phyloP scores from a whole-genome alignment of 2,113 vertebrate species.

The Pseudopodoces humilis region DNA sequence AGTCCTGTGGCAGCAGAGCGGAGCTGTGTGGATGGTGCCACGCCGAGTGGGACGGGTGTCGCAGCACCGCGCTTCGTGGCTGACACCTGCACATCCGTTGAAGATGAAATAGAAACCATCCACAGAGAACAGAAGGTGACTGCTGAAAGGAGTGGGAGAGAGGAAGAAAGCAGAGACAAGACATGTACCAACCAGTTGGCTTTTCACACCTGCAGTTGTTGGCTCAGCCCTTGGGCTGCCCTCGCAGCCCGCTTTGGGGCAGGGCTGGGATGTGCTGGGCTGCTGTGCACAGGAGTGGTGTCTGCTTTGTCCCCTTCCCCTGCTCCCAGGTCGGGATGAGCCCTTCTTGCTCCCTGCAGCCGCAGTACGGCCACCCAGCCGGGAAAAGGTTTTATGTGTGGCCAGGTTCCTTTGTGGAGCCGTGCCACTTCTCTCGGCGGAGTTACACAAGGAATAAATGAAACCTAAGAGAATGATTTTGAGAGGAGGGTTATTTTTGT shows the following conservation, averaged over 20 bases:
- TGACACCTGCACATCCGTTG: conserved; percentile 3
- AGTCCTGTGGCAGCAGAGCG: background rate
- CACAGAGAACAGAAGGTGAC: background rate
- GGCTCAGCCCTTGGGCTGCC: background rate
- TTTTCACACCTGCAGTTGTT: background rate
- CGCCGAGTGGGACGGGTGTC: fast-evolving
- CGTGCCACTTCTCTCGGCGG: background rate
- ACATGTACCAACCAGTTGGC: background rate
- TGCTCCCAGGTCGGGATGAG: background rate
- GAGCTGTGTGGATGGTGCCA: background rate
- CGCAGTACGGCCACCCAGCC: background rate
- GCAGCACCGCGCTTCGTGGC: background rate
- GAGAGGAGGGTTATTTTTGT: background rate
- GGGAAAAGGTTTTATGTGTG: background rate
- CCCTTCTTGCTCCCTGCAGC: background rate
- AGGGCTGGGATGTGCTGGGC: fast-evolving
- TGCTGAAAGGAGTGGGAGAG: background rate
- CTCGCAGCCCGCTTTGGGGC: background rate
- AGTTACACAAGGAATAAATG: background rate
- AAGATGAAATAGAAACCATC: background rate
- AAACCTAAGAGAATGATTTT: background rate
- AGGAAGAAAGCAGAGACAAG: background rate
- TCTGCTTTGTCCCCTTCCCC: background rate
- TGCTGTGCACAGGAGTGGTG: fast-evolving
- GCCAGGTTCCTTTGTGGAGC: background rate